A percentile compares a stretch with the other conserved stretches of the same genome.
Evolutionary conservation across 2,888 invertebrate genomes (phyloP).

Genomic region (Xylocampa areola): DNA sequence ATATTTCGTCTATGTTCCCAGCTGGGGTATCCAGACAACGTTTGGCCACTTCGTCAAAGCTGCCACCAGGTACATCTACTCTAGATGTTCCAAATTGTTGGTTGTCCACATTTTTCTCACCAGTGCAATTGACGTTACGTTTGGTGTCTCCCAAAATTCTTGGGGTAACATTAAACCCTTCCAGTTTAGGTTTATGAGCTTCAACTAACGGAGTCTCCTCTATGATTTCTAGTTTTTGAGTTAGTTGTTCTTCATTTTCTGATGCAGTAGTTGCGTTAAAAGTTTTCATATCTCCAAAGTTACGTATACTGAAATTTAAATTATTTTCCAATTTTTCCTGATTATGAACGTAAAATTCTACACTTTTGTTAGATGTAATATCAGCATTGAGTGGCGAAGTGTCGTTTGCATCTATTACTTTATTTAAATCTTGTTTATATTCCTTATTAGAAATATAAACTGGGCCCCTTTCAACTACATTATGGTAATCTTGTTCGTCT

Average conservation of each 20-base stretch:
- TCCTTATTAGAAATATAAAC: no score
- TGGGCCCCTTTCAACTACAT: no score
- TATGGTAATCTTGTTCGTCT: no score
- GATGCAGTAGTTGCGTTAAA: slow-evolving; percentile 62
- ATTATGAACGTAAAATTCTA: not conserved
- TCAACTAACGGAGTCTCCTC: slow-evolving; percentile 71
- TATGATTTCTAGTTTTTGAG: slow-evolving; percentile 72
- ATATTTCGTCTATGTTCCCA: slow-evolving; percentile 61
- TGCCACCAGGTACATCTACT: slow-evolving; percentile 16
- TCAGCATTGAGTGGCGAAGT: no score
- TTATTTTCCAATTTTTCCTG: not conserved
- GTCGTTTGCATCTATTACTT: no score
- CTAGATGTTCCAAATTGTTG: not conserved
- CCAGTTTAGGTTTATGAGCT: slow-evolving; percentile 59
- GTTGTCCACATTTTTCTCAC: not conserved
- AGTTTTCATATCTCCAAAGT: not conserved
- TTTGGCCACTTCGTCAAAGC: slow-evolving; percentile 63
- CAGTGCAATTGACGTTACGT: not conserved
- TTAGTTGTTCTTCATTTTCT: slow-evolving; percentile 65
- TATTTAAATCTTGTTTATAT: no score
- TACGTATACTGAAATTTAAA: not conserved
- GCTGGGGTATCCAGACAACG: slow-evolving; percentile 61
- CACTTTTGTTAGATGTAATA: no score
- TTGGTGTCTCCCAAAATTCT: slow-evolving; percentile 59
- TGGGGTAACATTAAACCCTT: slow-evolving; percentile 65